These are phyloP conservation scores for Drosophila monieri DNA, from an alignment of 2,888 invertebrate genomes.

Conservation along the genomic window DNA sequence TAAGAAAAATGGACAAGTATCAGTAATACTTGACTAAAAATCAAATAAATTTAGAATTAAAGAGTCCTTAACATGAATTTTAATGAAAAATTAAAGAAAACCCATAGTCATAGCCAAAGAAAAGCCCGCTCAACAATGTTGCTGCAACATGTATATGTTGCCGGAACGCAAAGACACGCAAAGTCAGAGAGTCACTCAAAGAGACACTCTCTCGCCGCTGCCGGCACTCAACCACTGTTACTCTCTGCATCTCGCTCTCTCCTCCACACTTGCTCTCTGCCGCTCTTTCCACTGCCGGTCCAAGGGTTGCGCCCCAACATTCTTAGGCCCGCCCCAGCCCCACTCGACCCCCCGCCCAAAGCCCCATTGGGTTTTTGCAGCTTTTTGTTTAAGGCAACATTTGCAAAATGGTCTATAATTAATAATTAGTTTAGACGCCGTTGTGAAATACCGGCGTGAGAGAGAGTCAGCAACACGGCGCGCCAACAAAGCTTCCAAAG, in stretches of 20 bases:
- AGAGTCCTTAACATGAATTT: too few species aligned
- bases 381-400: constrained; percentile 23
- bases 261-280: neutral
- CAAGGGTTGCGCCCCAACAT: constrained; percentile 1
- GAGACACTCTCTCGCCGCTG: neutral
- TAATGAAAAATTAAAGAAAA: too few species aligned
- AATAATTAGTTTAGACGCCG: constrained; percentile 59
- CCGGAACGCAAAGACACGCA: neutral
- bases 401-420: constrained; percentile 58
- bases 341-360: neutral
- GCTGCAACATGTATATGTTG: constrained; percentile 13
- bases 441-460: constrained; percentile 57
- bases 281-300: neutral
- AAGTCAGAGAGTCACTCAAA: constrained; percentile 5
- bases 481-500: constrained; percentile 3
- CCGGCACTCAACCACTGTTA: constrained; percentile 2
- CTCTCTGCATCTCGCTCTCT: neutral
- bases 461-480: neutral
- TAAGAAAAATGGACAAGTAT: too few species aligned
- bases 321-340: neutral
- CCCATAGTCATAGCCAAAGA: neutral
- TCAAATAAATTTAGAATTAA: too few species aligned
- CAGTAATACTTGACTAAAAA: too few species aligned
- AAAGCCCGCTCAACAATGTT: constrained; percentile 8
- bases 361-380: neutral